Evolutionary conservation across 2,888 invertebrate species (phyloP), one percentile per base, ranked within the genome.

Genomic region (Melieria omissa): DNA sequence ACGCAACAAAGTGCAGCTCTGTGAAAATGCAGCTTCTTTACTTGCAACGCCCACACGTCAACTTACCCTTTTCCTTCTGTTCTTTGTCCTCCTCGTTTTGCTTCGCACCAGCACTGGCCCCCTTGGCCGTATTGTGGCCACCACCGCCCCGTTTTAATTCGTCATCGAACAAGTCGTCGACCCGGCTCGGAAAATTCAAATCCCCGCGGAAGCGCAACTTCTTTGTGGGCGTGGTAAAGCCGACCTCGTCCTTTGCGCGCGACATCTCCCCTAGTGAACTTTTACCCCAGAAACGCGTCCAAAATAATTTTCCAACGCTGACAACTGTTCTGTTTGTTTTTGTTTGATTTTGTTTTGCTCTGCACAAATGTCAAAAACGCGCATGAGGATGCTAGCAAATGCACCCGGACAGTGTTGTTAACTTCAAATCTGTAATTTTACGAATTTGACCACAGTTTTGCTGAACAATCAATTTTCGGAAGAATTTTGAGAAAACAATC

Each of bases 161-260:
- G n/a, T 83, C 82, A 54, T 82, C 82, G 5, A 78, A 77, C 45
- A 83, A 77, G 5, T 83, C 83, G 58, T 84, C 84, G 7, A 84
- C 77, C 57, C 82, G 81, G 72, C 73, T 80, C 70, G 78, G 83
- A 60, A 87, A 84, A 80, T 85, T 88, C 29, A 86, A 79, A 60
- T 88, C 86, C 58, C 87, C 82, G 75, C 88, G 86, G 82, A 89
- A 89, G 76, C 89, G 82, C 73, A 89, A 83, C 81, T 88, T 88
- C 81, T 88, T 88, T 73, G 76, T 68, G 54, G 79, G 67, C 65
- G 78, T 77, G 42, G 73, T 65, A 63, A 68, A 61, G 68, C 70
- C 73, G 55, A 71, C 61, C 16, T 77, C 77, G 57, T 76, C 78
- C 72, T 76, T 76, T 55, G 74, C 68, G 71, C 74, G 72, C 55